Percentiles rank a stretch among this genome's conserved stretches.
phyloP scores from a whole-genome alignment of 1,140 invertebrate species.

The Penaeus indicus region DNA sequence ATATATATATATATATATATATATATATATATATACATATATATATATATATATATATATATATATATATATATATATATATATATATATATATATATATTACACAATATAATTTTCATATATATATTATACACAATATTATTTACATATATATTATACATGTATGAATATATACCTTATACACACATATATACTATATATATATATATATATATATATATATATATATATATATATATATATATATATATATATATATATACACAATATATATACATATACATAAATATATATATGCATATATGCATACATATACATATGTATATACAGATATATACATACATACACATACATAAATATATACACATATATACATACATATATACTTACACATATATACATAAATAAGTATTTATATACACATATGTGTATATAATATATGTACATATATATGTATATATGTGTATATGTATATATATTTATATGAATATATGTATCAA shows the following conservation, averaged over 20 bases:
- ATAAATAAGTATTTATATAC: too few relatives aligned
- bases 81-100: too few relatives aligned
- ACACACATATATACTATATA: background rate
- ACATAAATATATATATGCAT: background rate
- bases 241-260: conserved; percentile 22
- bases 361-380: background rate
- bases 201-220: background rate
- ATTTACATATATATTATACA: background rate
- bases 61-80: too few relatives aligned
- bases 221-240: conserved; percentile 26
- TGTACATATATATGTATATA: too few relatives aligned
- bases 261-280: background rate
- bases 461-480: too few relatives aligned
- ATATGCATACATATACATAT: background rate
- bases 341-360: background rate
- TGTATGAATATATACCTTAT: background rate
- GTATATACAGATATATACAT: background rate
- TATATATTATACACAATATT: too few relatives aligned
- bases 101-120: too few relatives aligned
- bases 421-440: too few relatives aligned
- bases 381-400: background rate
- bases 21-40: too few relatives aligned
- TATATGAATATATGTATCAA: too few relatives aligned
- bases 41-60: too few relatives aligned
- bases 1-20: too few relatives aligned